phyloP scores from a whole-genome alignment of 2,797 vertebrate genomes.

The Enteromius radiatus region DNA sequence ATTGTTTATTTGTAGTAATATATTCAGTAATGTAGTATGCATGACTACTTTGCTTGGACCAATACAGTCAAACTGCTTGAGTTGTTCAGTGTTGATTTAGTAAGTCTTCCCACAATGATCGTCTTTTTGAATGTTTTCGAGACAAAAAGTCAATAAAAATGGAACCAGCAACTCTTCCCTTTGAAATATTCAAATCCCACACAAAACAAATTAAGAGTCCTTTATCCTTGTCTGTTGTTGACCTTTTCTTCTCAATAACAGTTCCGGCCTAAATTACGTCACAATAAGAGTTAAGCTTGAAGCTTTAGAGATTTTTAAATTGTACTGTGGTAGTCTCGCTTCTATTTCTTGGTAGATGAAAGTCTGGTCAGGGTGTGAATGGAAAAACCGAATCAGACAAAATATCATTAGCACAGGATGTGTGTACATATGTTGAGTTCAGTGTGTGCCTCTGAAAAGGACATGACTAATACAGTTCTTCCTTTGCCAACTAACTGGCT shows the following conservation, averaged over 20 bases:
- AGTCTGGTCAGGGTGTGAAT: conserved; percentile 45
- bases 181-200: conserved; percentile 37
- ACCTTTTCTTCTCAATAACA: background rate
- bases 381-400: conserved; percentile 60
- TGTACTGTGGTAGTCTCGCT: background rate
- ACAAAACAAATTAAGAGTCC: background rate
- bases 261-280: background rate
- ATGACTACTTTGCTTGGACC: background rate
- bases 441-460: conserved; percentile 29
- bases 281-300: background rate
- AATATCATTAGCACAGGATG: conserved; percentile 65
- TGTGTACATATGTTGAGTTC: conserved; percentile 45
- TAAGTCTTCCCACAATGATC: background rate
- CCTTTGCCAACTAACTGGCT: conserved; percentile 10
- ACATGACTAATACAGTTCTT: conserved; percentile 13
- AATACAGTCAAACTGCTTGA: background rate
- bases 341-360: conserved; percentile 15
- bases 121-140: no score
- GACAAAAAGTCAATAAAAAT: conserved; percentile 11
- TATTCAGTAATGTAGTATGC: background rate
- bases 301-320: background rate
- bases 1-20: background rate
- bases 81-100: background rate
- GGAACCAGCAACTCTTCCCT: conserved; percentile 34
- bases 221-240: background rate